A percentile compares a stretch with the other conserved stretches of the same genome.
Evolutionary conservation across 1,140 invertebrate species (phyloP).

Genomic region (Laupala kohalensis): DNA sequence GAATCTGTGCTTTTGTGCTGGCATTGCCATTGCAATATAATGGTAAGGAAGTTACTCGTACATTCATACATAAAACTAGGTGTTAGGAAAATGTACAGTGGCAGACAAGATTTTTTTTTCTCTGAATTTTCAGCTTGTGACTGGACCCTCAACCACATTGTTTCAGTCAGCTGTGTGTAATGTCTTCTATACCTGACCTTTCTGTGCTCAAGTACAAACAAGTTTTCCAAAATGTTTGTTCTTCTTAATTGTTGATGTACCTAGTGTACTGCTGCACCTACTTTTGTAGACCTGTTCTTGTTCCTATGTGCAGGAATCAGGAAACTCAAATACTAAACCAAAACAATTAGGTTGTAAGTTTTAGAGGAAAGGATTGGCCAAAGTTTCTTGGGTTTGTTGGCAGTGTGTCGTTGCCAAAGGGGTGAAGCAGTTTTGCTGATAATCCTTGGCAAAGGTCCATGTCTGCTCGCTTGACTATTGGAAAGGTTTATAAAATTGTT

Average conservation of each 20-base stretch:
- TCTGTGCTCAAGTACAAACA: background rate
- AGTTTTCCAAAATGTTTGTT: background rate
- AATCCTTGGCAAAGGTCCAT: no score
- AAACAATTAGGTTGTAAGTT: background rate
- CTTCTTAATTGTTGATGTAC: background rate
- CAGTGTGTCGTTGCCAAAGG: background rate
- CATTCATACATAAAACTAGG: background rate
- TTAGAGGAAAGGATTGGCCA: background rate
- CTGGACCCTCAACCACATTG: no score
- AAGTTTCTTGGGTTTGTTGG: background rate
- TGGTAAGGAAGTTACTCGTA: background rate
- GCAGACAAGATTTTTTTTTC: background rate
- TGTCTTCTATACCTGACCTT: background rate
- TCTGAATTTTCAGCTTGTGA: background rate
- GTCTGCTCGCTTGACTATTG: background rate
- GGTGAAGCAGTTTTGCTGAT: no score
- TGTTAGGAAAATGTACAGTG: background rate
- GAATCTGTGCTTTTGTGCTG: background rate
- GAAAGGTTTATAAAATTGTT: background rate
- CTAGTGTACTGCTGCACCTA: background rate
- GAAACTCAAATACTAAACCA: background rate
- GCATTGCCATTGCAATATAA: background rate
- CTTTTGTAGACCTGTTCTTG: background rate
- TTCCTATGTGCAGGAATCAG: background rate
- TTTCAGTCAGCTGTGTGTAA: background rate